Evolutionary conservation across 1,140 invertebrate genomes (phyloP).

Genomic region (roundworm (Caenorhabditis elegans)): DNA sequence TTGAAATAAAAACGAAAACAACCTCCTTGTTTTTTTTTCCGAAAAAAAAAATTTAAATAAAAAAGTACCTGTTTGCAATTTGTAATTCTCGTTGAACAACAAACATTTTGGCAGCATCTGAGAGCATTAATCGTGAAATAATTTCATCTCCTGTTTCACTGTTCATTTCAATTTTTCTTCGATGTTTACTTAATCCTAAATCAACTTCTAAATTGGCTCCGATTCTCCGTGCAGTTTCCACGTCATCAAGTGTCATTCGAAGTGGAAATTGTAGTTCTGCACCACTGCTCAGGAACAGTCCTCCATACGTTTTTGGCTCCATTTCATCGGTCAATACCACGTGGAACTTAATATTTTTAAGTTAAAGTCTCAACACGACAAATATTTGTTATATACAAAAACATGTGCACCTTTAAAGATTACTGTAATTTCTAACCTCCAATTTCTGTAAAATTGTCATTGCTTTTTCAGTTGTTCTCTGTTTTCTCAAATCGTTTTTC

Average conservation of each 20-base stretch:
- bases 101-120: conserved; percentile 38
- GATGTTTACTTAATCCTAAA: conserved; percentile 39
- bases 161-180: conserved; percentile 40
- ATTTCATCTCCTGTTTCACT: conserved; percentile 42
- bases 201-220: conserved; percentile 46
- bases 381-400: background rate
- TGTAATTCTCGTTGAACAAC: conserved; percentile 41
- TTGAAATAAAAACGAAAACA: no score
- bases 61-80: conserved; percentile 37
- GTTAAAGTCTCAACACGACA: background rate
- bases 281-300: conserved; percentile 34
- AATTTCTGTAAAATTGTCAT: no score
- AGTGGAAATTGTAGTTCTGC: conserved; percentile 45
- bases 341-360: background rate
- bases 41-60: background rate
- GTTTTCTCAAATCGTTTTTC: no score
- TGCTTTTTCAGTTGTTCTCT: no score
- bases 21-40: no score
- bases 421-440: no score
- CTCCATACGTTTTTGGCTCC: conserved; percentile 45
- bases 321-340: conserved; percentile 40
- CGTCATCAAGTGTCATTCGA: conserved; percentile 41
- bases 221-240: conserved; percentile 41
- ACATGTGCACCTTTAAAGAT: no score
- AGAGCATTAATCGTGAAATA: conserved; percentile 41